Evolutionary conservation across 1,140 invertebrate genomes (phyloP), one percentile per base, ranked within the genome.

Genomic region (Camponotus vicinus): DNA sequence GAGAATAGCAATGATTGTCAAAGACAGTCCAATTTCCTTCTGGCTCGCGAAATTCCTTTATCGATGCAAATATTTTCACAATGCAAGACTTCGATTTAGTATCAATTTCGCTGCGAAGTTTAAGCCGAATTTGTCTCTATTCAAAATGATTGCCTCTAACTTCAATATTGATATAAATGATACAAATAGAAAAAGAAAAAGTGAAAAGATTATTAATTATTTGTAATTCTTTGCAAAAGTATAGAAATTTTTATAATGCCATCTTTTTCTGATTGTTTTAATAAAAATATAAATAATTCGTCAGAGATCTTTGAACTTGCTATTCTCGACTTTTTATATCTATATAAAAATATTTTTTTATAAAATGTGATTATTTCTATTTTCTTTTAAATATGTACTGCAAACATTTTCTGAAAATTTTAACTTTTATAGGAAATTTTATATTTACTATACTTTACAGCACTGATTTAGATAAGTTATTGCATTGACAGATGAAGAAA

Each of bases 1-100:
- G 64, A 61, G 63, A 79, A 69, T 78, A 49, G 77, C 40, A 78
- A 69, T 85, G 52, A 85, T 63, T 85, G 64, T 69, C 76, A 78
- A 69, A 66, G 63, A 37, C 49, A 85, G 37, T 45, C n/a, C 49
- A 21, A 45, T 55, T 42, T 37, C 27, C 32, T n/a, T 15, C 11
- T 8, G 40, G 21, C 52, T 85, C n/a, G n/a, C 18, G 40, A n/a
- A 67, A 18, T 21, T 61, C 7, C 8, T 42, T 63, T 37, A 27
- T 34, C 27, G 5, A 15, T 27, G 34, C 34, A 4, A 55, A 15
- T 18, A 80, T 32, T 55, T 21, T 40, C 21, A 11, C 34, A 18
- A 18, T 8, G 61, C 34, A 66, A 66, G n/a, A 3, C 34, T 57
- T 42, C 21, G 64, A 69, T 57, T 69, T 55, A 67, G 1, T 52